phyloP scores from a whole-genome alignment of 2,797 vertebrate genomes.

The Lithobates sylvaticus region DNA sequence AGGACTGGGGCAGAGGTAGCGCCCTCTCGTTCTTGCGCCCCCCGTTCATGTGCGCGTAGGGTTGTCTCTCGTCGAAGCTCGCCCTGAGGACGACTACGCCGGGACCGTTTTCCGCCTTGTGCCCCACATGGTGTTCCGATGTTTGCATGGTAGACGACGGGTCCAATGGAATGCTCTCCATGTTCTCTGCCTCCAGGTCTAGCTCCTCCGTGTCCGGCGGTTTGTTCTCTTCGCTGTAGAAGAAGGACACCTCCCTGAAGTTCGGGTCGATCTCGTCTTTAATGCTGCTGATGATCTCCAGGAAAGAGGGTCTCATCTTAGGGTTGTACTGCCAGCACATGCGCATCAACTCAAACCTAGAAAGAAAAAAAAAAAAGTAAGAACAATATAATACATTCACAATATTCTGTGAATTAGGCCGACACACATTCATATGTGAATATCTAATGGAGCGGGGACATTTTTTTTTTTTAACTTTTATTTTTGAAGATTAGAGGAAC shows the following conservation, averaged over 20 bases:
- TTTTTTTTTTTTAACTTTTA: too few relatives aligned
- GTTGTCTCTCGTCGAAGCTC: slow-evolving; percentile 93
- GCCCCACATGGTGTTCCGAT: slow-evolving; percentile 89
- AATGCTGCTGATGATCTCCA: slow-evolving; percentile 96
- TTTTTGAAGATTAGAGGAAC: too few relatives aligned
- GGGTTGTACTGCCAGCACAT: slow-evolving; percentile 99
- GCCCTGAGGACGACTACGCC: slow-evolving; percentile 88
- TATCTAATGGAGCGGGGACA: too few relatives aligned
- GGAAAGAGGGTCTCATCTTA: slow-evolving; percentile 95
- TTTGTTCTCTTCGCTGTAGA: slow-evolving; percentile 98
- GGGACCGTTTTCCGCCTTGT: slow-evolving; percentile 86
- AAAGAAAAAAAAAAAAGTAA: background rate
- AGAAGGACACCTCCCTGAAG: slow-evolving; percentile 95
- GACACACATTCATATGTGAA: too few relatives aligned
- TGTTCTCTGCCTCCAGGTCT: slow-evolving; percentile 93
- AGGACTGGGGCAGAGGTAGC: slow-evolving; percentile 95
- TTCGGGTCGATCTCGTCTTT: slow-evolving; percentile 92
- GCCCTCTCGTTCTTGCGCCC: slow-evolving; percentile 93
- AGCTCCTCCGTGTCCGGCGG: slow-evolving; percentile 93
- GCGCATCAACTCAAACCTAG: slow-evolving; percentile 95
- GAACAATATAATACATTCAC: background rate
- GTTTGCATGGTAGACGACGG: slow-evolving; percentile 87
- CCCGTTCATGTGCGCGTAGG: slow-evolving; percentile 98
- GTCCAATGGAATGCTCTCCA: slow-evolving; percentile 97
- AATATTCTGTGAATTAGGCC: too few relatives aligned